Percentiles rank a stretch among this genome's conserved stretches.
These are phyloP conservation scores for Coronaproctus castanopsis DNA, from an alignment of 2,888 invertebrate species.

Conservation along the genomic window DNA sequence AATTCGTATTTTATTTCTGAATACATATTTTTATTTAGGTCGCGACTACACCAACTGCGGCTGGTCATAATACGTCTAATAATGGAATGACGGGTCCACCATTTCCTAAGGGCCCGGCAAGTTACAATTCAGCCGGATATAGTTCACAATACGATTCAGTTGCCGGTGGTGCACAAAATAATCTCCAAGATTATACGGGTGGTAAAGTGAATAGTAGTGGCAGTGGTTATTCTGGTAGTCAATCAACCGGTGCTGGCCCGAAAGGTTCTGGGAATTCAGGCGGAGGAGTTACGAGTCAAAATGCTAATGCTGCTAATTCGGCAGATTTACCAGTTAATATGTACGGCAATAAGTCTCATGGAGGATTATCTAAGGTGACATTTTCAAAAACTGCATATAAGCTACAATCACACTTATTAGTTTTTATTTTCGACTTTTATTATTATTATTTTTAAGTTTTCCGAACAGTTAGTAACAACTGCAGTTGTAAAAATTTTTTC, in stretches of 20 bases:
- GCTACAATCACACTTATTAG: too few relatives aligned
- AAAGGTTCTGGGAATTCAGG: constrained; percentile 2
- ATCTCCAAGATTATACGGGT: constrained; percentile 4
- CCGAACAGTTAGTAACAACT: too few relatives aligned
- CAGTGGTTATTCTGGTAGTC: constrained; percentile 4
- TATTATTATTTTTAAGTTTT: too few relatives aligned
- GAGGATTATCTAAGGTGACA: not conserved
- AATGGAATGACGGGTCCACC: constrained; percentile 6
- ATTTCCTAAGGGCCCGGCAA: constrained; percentile 8
- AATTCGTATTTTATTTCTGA: too few relatives aligned
- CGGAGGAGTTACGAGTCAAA: constrained; percentile 5
- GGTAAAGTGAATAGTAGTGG: not conserved
- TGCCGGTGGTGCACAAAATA: constrained; percentile 5
- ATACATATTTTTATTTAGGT: too few relatives aligned
- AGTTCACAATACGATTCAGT: constrained; percentile 11
- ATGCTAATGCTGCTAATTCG: constrained; percentile 1
- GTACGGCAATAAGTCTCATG: constrained; percentile 4
- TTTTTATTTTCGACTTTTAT: too few relatives aligned
- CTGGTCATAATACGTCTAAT: constrained; percentile 5
- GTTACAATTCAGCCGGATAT: constrained; percentile 10
- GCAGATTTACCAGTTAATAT: constrained; percentile 7
- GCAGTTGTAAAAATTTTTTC: too few relatives aligned
- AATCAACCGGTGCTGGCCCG: constrained; percentile 1
- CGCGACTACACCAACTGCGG: constrained; percentile 8
- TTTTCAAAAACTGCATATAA: too few relatives aligned